Conservation (phyloP, 1,140 invertebrate species). For the Agrypnia vestita region DNA sequence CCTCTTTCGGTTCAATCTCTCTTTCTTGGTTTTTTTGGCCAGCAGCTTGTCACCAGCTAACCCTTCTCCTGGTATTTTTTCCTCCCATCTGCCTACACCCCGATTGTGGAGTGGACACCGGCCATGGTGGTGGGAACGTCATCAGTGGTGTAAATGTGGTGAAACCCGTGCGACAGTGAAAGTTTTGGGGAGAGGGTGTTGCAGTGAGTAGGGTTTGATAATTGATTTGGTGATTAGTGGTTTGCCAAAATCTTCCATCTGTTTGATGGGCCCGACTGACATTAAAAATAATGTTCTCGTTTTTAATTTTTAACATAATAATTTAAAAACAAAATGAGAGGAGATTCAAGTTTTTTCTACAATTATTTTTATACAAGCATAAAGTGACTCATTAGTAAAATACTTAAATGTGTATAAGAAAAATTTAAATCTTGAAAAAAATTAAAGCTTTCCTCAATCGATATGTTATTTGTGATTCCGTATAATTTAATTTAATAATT, state of each 20-base stretch:
- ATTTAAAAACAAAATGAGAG: too few relatives aligned
- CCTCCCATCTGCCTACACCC: constrained; percentile 45
- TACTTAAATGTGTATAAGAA: too few relatives aligned
- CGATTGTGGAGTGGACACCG: constrained; percentile 19
- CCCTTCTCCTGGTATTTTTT: constrained; percentile 50
- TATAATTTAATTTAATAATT: too few relatives aligned
- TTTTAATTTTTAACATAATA: too few relatives aligned
- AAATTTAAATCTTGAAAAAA: too few relatives aligned
- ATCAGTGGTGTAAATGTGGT: constrained; percentile 36
- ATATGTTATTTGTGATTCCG: too few relatives aligned
- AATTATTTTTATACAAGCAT: too few relatives aligned
- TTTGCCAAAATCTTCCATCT: background rate
- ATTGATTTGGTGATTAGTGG: background rate
- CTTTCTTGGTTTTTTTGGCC: constrained; percentile 16
- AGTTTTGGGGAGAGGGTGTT: constrained; percentile 43
- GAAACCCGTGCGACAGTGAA: constrained; percentile 33
- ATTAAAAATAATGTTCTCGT: too few relatives aligned
- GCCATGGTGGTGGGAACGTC: background rate
- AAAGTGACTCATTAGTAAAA: too few relatives aligned
- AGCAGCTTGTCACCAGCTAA: constrained; percentile 22
- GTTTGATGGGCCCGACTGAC: too few relatives aligned
- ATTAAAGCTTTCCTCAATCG: too few relatives aligned
- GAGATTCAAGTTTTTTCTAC: too few relatives aligned
- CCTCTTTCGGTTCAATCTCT: constrained; percentile 37
- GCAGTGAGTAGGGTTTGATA: constrained; percentile 29